phyloP scores from a whole-genome alignment of 2,888 invertebrate species.

The Epiblema foenella region DNA sequence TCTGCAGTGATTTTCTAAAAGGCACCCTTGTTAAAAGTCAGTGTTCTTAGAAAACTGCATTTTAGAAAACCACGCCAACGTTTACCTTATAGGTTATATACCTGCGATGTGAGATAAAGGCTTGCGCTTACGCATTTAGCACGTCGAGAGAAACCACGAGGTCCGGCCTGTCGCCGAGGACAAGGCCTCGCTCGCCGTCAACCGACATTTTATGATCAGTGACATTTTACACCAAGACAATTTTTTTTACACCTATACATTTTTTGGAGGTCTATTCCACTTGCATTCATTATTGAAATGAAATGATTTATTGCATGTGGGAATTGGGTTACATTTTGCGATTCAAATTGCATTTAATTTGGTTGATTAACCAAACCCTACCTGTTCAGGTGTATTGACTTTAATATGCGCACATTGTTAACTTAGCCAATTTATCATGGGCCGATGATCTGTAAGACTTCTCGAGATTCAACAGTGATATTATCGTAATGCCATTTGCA shows the following conservation, averaged over 20 bases:
- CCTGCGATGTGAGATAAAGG: neutral
- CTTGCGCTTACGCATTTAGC: constrained; percentile 42
- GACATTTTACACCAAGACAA: constrained; percentile 40
- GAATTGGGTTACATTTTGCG: no score
- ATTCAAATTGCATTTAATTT: no score
- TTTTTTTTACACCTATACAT: no score
- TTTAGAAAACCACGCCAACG: no score
- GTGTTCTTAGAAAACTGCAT: no score
- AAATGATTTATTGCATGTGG: no score
- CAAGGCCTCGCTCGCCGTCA: constrained; percentile 55
- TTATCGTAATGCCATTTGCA: neutral
- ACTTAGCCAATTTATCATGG: neutral
- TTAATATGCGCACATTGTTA: neutral
- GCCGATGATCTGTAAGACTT: neutral
- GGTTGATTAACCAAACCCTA: no score
- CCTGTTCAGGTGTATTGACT: neutral
- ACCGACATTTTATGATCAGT: constrained; percentile 29
- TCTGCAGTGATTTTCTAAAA: no score
- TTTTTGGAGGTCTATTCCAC: no score
- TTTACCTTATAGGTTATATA: neutral
- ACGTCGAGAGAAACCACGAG: constrained; percentile 54
- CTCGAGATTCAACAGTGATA: neutral
- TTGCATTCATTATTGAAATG: no score
- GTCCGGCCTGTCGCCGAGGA: constrained; percentile 60
- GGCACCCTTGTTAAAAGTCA: no score